A percentile compares a stretch with the other conserved stretches of the same genome.
Conservation (phyloP, 2,888 invertebrate genomes). For the Drosophila recens region DNA sequence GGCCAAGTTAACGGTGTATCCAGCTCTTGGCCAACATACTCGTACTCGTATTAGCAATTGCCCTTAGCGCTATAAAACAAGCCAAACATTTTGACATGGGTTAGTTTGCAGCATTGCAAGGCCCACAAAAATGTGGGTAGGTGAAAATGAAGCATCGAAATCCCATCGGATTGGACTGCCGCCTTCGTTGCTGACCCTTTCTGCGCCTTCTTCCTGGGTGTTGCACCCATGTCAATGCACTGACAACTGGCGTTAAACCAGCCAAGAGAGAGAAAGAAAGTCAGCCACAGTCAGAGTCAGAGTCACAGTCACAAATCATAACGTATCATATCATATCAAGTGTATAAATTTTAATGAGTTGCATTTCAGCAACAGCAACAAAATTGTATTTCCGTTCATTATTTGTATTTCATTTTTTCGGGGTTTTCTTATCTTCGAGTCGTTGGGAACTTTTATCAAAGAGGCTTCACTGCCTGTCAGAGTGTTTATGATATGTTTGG, state of each 20-base stretch:
- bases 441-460: conserved; percentile 69
- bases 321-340: conserved; percentile 70
- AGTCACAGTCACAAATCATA: conserved; percentile 60
- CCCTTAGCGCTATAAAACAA: conserved; percentile 66
- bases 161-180: conserved; percentile 23
- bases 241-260: conserved; percentile 75
- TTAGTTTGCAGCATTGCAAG: conserved; percentile 20
- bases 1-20: conserved; percentile 31
- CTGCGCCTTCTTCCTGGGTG: conserved; percentile 66
- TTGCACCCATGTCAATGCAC: conserved; percentile 74
- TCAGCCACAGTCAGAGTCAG: conserved; percentile 31
- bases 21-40: conserved; percentile 11
- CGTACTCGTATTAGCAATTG: conserved; percentile 71
- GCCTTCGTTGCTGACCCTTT: conserved; percentile 39
- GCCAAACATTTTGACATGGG: conserved; percentile 77
- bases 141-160: conserved; percentile 61
- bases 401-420: conserved; percentile 9
- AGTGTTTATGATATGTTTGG: conserved; percentile 66
- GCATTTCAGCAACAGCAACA: conserved; percentile 44
- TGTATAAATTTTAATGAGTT: conserved; percentile 71
- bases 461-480: conserved; percentile 68
- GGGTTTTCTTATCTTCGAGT: conserved; percentile 49
- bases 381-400: conserved; percentile 68
- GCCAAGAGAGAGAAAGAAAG: conserved; percentile 70
- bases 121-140: conserved; percentile 48